Conservation (phyloP, 2,113 vertebrate genomes). For the Petaurus breviceps region DNA sequence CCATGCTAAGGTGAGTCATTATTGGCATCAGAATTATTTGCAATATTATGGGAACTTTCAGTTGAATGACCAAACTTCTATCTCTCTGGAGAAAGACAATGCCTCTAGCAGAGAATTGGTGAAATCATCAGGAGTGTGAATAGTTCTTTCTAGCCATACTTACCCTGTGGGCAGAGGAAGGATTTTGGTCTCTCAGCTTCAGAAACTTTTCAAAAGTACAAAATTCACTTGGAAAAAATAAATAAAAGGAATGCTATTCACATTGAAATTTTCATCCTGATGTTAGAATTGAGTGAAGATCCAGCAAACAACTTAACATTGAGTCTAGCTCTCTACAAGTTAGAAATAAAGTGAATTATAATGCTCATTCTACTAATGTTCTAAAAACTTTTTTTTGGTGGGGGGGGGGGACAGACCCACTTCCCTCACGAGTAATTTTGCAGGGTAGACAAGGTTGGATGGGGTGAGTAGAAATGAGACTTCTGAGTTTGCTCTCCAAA, state of each 20-base stretch:
- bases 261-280: conserved; percentile 15
- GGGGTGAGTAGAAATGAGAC: not conserved
- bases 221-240: conserved; percentile 28
- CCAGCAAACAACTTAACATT: conserved; percentile 6
- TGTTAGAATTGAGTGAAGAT: conserved; percentile 32
- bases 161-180: not conserved
- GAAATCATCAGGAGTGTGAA: not conserved
- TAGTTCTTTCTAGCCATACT: not conserved
- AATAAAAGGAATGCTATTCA: conserved; percentile 24
- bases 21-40: not conserved
- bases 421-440: not conserved
- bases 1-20: not conserved
- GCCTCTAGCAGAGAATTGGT: not conserved
- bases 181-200: not conserved
- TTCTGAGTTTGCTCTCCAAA: conserved; percentile 34
- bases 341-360: conserved; percentile 47
- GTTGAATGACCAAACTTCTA: not conserved
- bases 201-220: not conserved
- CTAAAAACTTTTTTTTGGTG: conserved; percentile 13
- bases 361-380: conserved; percentile 20
- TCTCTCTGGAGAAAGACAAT: conserved; percentile 10
- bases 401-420: not conserved
- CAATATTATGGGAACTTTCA: not conserved
- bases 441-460: not conserved
- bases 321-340: conserved; percentile 33